Base-by-base conservation (phyloP, 2,797 vertebrate genomes). In the Gymnoscopelus braueri region DNA sequence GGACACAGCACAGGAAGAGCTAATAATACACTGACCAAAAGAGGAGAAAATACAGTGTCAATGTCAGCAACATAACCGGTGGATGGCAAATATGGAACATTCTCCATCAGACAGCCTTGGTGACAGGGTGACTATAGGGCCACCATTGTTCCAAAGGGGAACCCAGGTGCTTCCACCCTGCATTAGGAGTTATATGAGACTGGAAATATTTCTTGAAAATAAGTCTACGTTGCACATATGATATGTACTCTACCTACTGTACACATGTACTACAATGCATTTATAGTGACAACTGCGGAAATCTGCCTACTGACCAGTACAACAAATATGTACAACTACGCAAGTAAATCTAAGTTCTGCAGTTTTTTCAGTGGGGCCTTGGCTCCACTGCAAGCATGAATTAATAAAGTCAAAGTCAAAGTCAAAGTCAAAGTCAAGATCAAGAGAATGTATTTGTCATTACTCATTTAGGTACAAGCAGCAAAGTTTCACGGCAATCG, bases 81-180 rank as follows among this genome's bases (percentile, higher is more conserved):
- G 55, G 65, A 60, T 72, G 69, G 53, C 63, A 78, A 75, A 71
- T 82, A 72, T 53, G 62, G 75, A 64, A 60, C 14, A 59, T 26
- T 58, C 29, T 75, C 64, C 60, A 62, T 60, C 29, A 11, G 49
- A 74, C 13, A 14, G 56, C 29, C 3, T 26, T 19, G 19, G 63
- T 72, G 67, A 74, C 65, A 55, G 58, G 78, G 74, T 80, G 76
- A 84, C 53, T n/a, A 44, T 52, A 64, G 58, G 80, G 72, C 44
- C 68, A 59, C 70, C 60, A 88, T 91, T 92, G 86, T 92, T 87
- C 74, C 50, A 47, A 73, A 56, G 65, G 82, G 83, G 84, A 89
- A 70, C 63, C 66, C 89, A 92, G 89, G 80, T 93, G 90, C 64
- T 88, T 91, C 89, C 87, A 82, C 61, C 49, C 14, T 24, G 56